Percentiles rank a stretch among this genome's conserved stretches.
Evolutionary conservation across 2,888 invertebrate species (phyloP).

Genomic region (Netelia inedita): DNA sequence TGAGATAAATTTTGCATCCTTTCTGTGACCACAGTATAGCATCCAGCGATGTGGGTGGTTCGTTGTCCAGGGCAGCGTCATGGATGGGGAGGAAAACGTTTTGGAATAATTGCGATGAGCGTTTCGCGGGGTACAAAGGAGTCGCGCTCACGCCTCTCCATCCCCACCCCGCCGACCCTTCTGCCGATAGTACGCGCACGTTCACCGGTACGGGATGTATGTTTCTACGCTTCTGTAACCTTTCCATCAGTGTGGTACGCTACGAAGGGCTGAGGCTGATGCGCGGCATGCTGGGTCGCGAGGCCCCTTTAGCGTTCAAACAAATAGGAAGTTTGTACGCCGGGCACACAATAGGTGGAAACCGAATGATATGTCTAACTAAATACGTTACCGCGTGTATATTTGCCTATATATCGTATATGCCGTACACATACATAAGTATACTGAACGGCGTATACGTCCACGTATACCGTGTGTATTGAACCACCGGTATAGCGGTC

Average conservation of each 20-base stretch:
- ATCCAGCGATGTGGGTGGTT: conserved; percentile 41
- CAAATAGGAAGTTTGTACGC: conserved; percentile 84
- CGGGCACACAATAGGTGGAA: conserved; percentile 82
- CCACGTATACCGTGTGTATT: conserved; percentile 45
- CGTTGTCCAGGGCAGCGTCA: conserved; percentile 22
- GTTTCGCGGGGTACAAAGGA: conserved; percentile 65
- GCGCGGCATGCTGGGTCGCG: conserved; percentile 59
- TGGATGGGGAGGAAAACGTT: conserved; percentile 66
- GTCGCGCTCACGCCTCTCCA: conserved; percentile 30
- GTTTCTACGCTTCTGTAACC: conserved; percentile 64
- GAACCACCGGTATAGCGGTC: conserved; percentile 59
- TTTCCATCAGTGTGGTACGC: conserved; percentile 50
- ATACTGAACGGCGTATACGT: conserved; percentile 14
- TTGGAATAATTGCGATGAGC: conserved; percentile 75
- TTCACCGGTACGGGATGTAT: conserved; percentile 44
- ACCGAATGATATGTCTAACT: conserved; percentile 85
- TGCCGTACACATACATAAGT: conserved; percentile 25
- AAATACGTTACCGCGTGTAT: conserved; percentile 81
- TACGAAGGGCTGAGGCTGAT: conserved; percentile 42
- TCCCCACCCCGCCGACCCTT: conserved; percentile 25
- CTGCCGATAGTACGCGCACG: conserved; percentile 66
- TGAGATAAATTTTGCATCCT: conserved; percentile 58
- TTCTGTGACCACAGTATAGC: conserved; percentile 5
- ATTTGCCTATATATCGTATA: conserved; percentile 32
- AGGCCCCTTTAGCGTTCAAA: conserved; percentile 80